Percentiles rank a stretch among this genome's conserved stretches.
Conservation (phyloP, 2,113 vertebrate genomes). For the Cricetomys ansorgei region DNA sequence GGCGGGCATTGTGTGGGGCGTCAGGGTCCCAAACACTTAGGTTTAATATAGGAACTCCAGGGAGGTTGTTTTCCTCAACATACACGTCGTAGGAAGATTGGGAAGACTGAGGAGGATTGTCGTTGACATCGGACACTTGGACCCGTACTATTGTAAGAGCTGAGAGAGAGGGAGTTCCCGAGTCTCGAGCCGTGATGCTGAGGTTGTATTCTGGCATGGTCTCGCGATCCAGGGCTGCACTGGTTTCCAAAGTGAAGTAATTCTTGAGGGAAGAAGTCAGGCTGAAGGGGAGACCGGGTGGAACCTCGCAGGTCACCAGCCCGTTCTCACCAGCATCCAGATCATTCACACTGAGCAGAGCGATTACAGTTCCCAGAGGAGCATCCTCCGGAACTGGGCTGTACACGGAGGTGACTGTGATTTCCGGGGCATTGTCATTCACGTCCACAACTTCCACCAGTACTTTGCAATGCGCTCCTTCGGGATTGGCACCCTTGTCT, state of each 20-base stretch:
- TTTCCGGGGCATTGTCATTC: constrained; percentile 89
- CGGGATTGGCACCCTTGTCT: constrained; percentile 86
- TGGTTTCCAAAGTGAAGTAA: constrained; percentile 89
- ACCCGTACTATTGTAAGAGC: constrained; percentile 84
- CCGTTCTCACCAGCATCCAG: constrained; percentile 88
- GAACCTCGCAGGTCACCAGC: constrained; percentile 86
- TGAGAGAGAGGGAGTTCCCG: constrained; percentile 84
- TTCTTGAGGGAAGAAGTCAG: constrained; percentile 88
- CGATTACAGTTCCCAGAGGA: constrained; percentile 85
- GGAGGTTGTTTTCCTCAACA: constrained; percentile 90
- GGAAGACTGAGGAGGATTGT: constrained; percentile 86
- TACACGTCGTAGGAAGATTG: constrained; percentile 91
- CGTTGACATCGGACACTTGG: constrained; percentile 88
- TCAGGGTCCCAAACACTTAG: constrained; percentile 89
- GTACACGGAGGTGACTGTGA: constrained; percentile 88
- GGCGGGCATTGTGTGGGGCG: constrained; percentile 85
- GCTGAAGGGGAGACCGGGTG: constrained; percentile 85
- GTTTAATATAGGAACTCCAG: constrained; percentile 89
- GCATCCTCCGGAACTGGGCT: constrained; percentile 88
- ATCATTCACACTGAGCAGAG: constrained; percentile 87
- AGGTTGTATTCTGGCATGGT: constrained; percentile 86
- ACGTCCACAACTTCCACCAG: constrained; percentile 88
- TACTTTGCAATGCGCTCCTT: constrained; percentile 88
- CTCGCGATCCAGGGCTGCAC: constrained; percentile 86
- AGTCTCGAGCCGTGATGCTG: constrained; percentile 86